Percentiles rank a stretch among this genome's conserved stretches.
Evolutionary conservation across 1,140 invertebrate species (phyloP).

Genomic region (Eueides isabella): DNA sequence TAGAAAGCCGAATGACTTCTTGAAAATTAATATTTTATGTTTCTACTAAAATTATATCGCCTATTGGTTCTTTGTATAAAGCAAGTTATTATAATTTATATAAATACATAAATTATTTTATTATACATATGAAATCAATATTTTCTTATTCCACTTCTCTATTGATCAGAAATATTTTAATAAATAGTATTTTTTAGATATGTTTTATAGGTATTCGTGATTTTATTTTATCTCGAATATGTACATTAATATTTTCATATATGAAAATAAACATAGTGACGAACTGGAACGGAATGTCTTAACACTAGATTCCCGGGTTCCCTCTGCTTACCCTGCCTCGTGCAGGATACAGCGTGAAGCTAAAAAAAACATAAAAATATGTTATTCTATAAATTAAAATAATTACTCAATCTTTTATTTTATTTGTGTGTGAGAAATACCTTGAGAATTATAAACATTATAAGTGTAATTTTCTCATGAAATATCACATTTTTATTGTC

Average conservation of each 20-base stretch:
- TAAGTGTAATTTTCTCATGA: slow-evolving; percentile 20
- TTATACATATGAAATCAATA: not conserved
- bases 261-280: no score
- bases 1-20: not conserved
- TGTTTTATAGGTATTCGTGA: no score
- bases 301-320: no score
- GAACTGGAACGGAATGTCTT: no score
- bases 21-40: not conserved
- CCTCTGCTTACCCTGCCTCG: no score
- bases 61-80: not conserved
- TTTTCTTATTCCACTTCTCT: not conserved
- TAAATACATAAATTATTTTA: not conserved
- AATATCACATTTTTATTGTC: slow-evolving; percentile 26
- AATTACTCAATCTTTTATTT: not conserved
- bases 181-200: no score
- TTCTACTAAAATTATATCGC: not conserved
- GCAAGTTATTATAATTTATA: not conserved
- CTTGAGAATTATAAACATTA: not conserved
- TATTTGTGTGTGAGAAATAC: not conserved
- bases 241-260: not conserved
- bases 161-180: no score
- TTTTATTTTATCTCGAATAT: not conserved
- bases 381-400: not conserved
- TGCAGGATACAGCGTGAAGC: no score
- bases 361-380: no score